These are phyloP conservation scores for Periophthalmodon schlosseri DNA, from an alignment of 2,113 vertebrate species.

Conservation along the genomic window DNA sequence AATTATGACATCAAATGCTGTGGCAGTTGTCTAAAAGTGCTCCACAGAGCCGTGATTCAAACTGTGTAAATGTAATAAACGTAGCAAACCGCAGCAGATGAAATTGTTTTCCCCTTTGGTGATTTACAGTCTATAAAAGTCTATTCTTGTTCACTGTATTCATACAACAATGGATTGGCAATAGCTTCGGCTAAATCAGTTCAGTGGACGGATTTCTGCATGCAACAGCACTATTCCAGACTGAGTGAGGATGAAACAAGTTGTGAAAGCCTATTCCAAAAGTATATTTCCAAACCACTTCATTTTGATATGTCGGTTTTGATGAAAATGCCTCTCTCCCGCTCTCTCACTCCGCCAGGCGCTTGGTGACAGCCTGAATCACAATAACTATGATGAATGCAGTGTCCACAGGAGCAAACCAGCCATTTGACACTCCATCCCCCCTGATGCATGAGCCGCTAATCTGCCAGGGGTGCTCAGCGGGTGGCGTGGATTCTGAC, in stretches of 20 bases:
- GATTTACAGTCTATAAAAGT: conserved; percentile 25
- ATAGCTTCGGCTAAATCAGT: conserved; percentile 29
- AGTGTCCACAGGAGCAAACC: conserved; percentile 67
- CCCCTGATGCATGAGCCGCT: conserved; percentile 63
- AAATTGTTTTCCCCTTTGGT: conserved; percentile 46
- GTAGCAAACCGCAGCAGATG: conserved; percentile 43
- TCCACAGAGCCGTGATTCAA: conserved; percentile 41
- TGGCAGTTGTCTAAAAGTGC: conserved; percentile 47
- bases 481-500: conserved; percentile 33
- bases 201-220: conserved; percentile 18
- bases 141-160: conserved; percentile 16
- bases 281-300: conserved; percentile 31
- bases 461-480: conserved; percentile 39
- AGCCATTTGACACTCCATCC: conserved; percentile 63
- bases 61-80: conserved; percentile 48
- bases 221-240: conserved; percentile 9
- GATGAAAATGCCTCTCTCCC: conserved; percentile 33
- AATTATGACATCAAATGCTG: conserved; percentile 11
- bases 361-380: conserved; percentile 27
- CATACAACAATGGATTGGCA: conserved; percentile 27
- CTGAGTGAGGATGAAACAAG: conserved; percentile 20
- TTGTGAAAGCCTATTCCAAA: conserved; percentile 20
- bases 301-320: conserved; percentile 41
- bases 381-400: conserved; percentile 72
- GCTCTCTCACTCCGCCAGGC: conserved; percentile 14